Evolutionary conservation across 2,888 invertebrate genomes (phyloP).

Genomic region (Nemotelus pantherinus): DNA sequence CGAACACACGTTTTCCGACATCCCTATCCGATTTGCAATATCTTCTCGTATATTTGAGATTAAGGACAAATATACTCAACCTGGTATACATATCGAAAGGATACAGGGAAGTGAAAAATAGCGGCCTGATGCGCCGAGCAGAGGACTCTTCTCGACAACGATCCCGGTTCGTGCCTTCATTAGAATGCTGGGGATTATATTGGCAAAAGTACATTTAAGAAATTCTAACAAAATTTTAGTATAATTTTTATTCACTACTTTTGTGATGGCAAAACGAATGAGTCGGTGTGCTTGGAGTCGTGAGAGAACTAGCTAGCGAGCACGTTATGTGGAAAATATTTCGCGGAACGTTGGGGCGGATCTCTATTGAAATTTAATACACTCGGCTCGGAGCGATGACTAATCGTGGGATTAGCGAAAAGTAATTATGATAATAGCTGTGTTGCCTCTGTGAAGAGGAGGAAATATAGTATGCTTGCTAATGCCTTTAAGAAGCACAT

Average conservation of each 20-base stretch:
- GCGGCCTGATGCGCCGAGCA: background rate
- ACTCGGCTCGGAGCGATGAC: background rate
- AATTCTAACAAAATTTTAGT: slow-evolving; percentile 12
- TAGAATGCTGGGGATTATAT: slow-evolving; percentile 20
- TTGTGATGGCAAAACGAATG: background rate
- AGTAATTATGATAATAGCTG: slow-evolving; percentile 2
- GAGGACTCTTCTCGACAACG: no score
- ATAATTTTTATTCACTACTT: slow-evolving; percentile 20
- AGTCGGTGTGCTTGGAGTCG: background rate
- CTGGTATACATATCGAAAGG: background rate
- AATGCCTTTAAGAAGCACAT: background rate
- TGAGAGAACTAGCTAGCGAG: background rate
- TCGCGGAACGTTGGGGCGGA: background rate
- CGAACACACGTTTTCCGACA: no score
- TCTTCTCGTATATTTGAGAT: no score
- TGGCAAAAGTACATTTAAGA: slow-evolving; percentile 14
- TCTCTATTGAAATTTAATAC: background rate
- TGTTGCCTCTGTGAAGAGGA: no score
- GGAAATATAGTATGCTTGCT: background rate
- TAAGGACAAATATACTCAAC: slow-evolving; percentile 7
- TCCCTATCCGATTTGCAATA: no score
- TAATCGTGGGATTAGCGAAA: slow-evolving; percentile 1
- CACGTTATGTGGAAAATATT: background rate
- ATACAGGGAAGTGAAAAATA: background rate
- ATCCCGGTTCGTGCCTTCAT: slow-evolving; percentile 30